phyloP scores from a whole-genome alignment of 2,888 invertebrate genomes.

The Microplitis deprimator region DNA sequence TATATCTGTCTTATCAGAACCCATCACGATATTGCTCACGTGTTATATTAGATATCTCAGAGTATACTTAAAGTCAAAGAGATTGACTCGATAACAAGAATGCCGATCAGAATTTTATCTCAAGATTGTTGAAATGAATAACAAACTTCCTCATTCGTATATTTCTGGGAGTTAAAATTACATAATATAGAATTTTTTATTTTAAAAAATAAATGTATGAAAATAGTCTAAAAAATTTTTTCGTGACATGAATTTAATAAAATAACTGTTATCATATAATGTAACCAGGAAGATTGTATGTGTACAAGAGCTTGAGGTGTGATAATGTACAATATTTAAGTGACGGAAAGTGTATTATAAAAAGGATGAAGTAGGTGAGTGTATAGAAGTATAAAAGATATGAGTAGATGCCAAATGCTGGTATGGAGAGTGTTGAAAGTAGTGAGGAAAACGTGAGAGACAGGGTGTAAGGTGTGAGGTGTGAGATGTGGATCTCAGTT shows the following conservation, averaged over 20 bases:
- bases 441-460: not conserved
- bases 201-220: not conserved
- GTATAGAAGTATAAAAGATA: not conserved
- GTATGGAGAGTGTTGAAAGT: not conserved
- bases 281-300: not conserved
- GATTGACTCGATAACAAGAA: slow-evolving; percentile 20
- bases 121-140: slow-evolving; percentile 8
- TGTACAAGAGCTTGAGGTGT: not conserved
- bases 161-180: not conserved
- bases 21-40: slow-evolving; percentile 33
- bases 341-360: slow-evolving; percentile 3
- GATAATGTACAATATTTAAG: slow-evolving; percentile 24
- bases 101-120: slow-evolving; percentile 16
- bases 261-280: not conserved
- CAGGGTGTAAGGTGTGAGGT: not conserved
- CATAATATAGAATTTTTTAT: not conserved
- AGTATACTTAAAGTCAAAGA: not conserved
- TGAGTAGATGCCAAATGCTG: not conserved
- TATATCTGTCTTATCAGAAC: slow-evolving; percentile 4
- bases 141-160: not conserved
- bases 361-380: not conserved
- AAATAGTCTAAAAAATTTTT: not conserved
- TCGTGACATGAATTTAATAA: not conserved
- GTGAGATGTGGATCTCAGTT: slow-evolving; percentile 37
- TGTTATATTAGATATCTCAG: slow-evolving; percentile 23